phyloP scores from a whole-genome alignment of 2,888 invertebrate genomes.

The Onthophagus sagittarius region DNA sequence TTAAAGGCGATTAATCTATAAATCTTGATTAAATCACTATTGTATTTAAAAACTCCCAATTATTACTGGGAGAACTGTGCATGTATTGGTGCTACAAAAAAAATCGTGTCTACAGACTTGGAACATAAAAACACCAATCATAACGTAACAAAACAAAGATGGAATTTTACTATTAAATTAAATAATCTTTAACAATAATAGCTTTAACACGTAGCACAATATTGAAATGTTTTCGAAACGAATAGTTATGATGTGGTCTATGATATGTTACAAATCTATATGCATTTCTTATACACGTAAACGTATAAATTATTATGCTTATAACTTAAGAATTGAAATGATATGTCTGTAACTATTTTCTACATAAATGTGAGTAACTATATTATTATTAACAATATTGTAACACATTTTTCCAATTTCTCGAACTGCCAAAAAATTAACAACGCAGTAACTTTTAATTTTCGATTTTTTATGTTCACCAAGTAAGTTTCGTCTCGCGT shows the following conservation, averaged over 20 bases:
- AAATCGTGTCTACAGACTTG: neutral
- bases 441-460: too few species aligned
- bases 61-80: neutral
- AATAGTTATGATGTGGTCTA: neutral
- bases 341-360: too few species aligned
- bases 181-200: neutral
- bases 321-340: too few species aligned
- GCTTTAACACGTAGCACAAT: neutral
- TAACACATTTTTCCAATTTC: too few species aligned
- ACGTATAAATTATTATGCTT: too few species aligned
- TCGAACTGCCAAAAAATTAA: too few species aligned
- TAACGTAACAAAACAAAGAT: neutral
- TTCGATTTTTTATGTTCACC: too few species aligned
- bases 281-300: neutral
- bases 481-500: too few species aligned
- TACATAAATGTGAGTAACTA: too few species aligned
- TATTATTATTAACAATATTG: too few species aligned
- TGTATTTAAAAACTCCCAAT: neutral
- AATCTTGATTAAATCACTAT: neutral
- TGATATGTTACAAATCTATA: neutral
- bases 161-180: too few species aligned
- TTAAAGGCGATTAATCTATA: neutral
- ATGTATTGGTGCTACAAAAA: neutral
- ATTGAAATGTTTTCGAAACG: neutral
- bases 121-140: neutral